Conservation (phyloP, 2,888 invertebrate species). For the Dolomedes plantarius region DNA sequence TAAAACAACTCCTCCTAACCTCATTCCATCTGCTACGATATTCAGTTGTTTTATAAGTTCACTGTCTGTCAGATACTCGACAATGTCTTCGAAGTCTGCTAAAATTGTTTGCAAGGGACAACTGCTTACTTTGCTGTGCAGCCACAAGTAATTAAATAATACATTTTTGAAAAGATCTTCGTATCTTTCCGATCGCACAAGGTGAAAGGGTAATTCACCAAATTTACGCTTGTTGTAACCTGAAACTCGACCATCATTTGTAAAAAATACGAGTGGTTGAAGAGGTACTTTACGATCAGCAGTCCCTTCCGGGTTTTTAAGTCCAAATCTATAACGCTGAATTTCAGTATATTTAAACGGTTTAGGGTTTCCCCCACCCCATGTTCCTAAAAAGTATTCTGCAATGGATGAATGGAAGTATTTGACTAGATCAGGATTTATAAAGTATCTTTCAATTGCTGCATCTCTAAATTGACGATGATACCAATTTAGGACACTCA, state of each 20-base stretch:
- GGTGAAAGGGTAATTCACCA: slow-evolving; percentile 95
- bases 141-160: slow-evolving; percentile 97
- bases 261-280: slow-evolving; percentile 92
- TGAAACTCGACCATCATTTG: slow-evolving; percentile 91
- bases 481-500: slow-evolving; percentile 99
- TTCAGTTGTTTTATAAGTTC: slow-evolving; percentile 90
- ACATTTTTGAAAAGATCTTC: slow-evolving; percentile 93
- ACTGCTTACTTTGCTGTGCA: slow-evolving; percentile 95
- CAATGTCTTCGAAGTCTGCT: slow-evolving; percentile 95
- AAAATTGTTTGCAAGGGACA: slow-evolving; percentile 96
- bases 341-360: slow-evolving; percentile 98
- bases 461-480: slow-evolving; percentile 96
- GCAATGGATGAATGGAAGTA: slow-evolving; percentile 98
- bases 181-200: slow-evolving; percentile 92
- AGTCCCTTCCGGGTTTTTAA: slow-evolving; percentile 77
- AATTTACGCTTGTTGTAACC: slow-evolving; percentile 97
- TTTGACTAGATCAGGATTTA: slow-evolving; percentile 96
- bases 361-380: slow-evolving; percentile 94
- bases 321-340: slow-evolving; percentile 80
- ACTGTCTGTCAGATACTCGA: slow-evolving; percentile 85
- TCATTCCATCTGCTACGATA: slow-evolving; percentile 93
- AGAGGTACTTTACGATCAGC: slow-evolving; percentile 90
- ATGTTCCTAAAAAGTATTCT: slow-evolving; percentile 97
- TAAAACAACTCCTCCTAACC: slow-evolving; percentile 95
- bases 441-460: slow-evolving; percentile 95